phyloP scores from a whole-genome alignment of 2,888 invertebrate genomes.

The Drosophila ezoana region DNA sequence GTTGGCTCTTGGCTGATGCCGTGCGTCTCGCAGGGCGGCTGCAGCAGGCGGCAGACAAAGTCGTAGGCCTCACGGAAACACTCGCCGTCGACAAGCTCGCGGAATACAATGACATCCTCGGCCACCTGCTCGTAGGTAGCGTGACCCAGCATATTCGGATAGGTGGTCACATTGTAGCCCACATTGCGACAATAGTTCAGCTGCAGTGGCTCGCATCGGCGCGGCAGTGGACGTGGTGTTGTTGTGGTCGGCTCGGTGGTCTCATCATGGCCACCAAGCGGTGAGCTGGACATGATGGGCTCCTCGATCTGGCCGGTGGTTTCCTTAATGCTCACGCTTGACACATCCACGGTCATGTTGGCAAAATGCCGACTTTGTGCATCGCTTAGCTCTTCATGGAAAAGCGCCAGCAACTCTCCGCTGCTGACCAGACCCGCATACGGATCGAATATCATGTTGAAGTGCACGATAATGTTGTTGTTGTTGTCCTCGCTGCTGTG shows the following conservation, averaged over 20 bases:
- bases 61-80: slow-evolving; percentile 95
- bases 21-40: slow-evolving; percentile 91
- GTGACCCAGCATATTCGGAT: slow-evolving; percentile 91
- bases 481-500: slow-evolving; percentile 87
- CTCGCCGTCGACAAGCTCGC: slow-evolving; percentile 95
- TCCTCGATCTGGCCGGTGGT: slow-evolving; percentile 84
- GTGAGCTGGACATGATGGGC: slow-evolving; percentile 83
- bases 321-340: slow-evolving; percentile 88
- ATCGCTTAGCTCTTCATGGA: slow-evolving; percentile 88
- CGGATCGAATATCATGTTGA: slow-evolving; percentile 94
- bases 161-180: slow-evolving; percentile 92
- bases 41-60: slow-evolving; percentile 94
- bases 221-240: slow-evolving; percentile 86
- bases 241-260: slow-evolving; percentile 84
- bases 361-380: slow-evolving; percentile 87
- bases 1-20: slow-evolving; percentile 86
- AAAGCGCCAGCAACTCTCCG: slow-evolving; percentile 88
- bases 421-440: slow-evolving; percentile 89
- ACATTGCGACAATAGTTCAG: slow-evolving; percentile 90
- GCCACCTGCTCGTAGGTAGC: slow-evolving; percentile 87
- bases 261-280: slow-evolving; percentile 83
- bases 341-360: slow-evolving; percentile 88
- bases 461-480: slow-evolving; percentile 92
- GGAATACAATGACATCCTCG: slow-evolving; percentile 92
- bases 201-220: slow-evolving; percentile 89